Evolutionary conservation across 2,113 vertebrate genomes (phyloP), one percentile per base, ranked within the genome.

Genomic region (Sturnus vulgaris): DNA sequence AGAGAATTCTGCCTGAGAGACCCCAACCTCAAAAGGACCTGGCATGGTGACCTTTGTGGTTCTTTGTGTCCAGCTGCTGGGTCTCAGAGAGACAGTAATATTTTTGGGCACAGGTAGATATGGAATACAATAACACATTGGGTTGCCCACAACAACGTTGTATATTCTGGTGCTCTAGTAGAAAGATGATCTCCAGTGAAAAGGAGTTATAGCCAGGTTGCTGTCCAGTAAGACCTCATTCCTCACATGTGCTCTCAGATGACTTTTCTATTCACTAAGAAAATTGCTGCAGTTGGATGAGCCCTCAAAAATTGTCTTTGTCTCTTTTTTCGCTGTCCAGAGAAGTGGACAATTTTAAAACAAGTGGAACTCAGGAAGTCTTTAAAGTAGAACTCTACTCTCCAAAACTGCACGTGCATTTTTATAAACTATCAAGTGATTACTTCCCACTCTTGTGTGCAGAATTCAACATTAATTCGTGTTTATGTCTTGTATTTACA

Each of bases 141-240:
- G 20, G 19, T 24, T 75, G 30, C 35, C 16, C 70, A 57, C 15
- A n/a, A 65, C 15, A n/a, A 10, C 0, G 0, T 27, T 65, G 15
- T 33, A 50, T 44, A 28, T 69, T 53, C 59, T 83, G 15, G 17
- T 80, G 30, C 31, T 82, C 12, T 20, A 49, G 22, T 7, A 73
- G 72, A 69, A 77, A 77, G 17, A 37, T 22, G 12, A 42, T 14
- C 12, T 56, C 10, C 64, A 73, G 19, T 44, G 12, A 64, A 92
- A 78, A 75, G 20, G 8, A 82, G 21, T n/a, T 76, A 49, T 16
- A 87, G 31, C 9, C 57, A 73, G 9, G 44, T 72, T 40, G 44
- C 52, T 86, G 11, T 63, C 35, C 61, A 55, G 10, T n/a, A 75
- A 84, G 24, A 76, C 19, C 11, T 68, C n/a, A n/a, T 64, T 91